These are phyloP conservation scores for Platypus cylindrus DNA, from an alignment of 2,888 invertebrate species.

Conservation along the genomic window DNA sequence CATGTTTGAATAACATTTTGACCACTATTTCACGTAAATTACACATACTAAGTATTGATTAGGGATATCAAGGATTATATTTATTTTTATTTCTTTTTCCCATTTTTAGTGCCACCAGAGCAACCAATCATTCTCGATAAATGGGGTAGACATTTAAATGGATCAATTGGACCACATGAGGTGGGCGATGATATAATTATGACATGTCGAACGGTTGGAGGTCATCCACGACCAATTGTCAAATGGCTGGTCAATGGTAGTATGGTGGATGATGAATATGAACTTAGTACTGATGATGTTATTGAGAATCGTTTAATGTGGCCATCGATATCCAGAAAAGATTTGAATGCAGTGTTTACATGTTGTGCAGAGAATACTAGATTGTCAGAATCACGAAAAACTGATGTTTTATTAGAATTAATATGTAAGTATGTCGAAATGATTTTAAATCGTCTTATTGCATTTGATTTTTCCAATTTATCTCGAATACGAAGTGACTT, in stretches of 20 bases:
- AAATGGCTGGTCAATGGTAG: slow-evolving; percentile 74
- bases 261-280: slow-evolving; percentile 68
- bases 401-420: slow-evolving; percentile 63
- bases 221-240: slow-evolving; percentile 71
- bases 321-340: slow-evolving; percentile 61
- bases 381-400: slow-evolving; percentile 66
- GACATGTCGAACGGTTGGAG: slow-evolving; percentile 77
- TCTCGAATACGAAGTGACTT: too few species aligned
- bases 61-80: too few species aligned
- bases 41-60: neutral
- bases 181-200: slow-evolving; percentile 76
- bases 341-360: slow-evolving; percentile 75
- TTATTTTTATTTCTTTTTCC: too few species aligned
- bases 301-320: slow-evolving; percentile 71
- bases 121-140: slow-evolving; percentile 74
- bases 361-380: slow-evolving; percentile 80
- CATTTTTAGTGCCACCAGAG: slow-evolving; percentile 75
- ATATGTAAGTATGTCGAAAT: slow-evolving; percentile 54
- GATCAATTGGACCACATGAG: slow-evolving; percentile 70
- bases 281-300: slow-evolving; percentile 73
- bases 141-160: slow-evolving; percentile 71
- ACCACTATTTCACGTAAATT: neutral
- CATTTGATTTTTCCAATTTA: too few species aligned
- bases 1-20: too few species aligned
- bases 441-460: too few species aligned